Conservation (phyloP, 2,113 vertebrate genomes). For the Misgurnus anguillicaudatus region DNA sequence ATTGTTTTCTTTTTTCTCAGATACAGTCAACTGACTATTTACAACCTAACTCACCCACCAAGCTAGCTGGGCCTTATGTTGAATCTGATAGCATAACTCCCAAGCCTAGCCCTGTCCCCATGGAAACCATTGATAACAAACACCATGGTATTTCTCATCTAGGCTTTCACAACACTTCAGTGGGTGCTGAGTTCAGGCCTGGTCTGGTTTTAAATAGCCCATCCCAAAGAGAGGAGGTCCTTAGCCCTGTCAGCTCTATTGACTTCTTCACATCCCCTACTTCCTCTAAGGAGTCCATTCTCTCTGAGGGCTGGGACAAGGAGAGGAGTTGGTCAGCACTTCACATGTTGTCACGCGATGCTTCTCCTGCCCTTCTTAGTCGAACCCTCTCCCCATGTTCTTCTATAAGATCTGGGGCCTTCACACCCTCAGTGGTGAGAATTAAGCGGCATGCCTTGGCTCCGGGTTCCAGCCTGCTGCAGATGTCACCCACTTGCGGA, state of each 20-base stretch:
- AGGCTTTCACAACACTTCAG: slow-evolving; percentile 51
- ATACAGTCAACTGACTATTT: slow-evolving; percentile 47
- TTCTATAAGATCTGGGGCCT: slow-evolving; percentile 69
- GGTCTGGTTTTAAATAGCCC: slow-evolving; percentile 61
- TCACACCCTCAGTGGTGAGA: slow-evolving; percentile 78
- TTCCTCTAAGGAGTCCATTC: slow-evolving; percentile 75
- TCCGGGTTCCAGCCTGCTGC: slow-evolving; percentile 81
- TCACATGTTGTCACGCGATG: slow-evolving; percentile 47
- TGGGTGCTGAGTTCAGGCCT: slow-evolving; percentile 59
- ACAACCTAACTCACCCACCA: slow-evolving; percentile 42
- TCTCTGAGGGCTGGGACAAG: slow-evolving; percentile 66
- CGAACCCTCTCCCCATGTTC: slow-evolving; percentile 67
- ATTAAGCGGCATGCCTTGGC: slow-evolving; percentile 79
- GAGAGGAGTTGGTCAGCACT: slow-evolving; percentile 60
- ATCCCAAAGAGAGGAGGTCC: slow-evolving; percentile 52
- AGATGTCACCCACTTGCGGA: slow-evolving; percentile 72
- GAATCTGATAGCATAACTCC: slow-evolving; percentile 52
- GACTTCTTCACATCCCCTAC: slow-evolving; percentile 66
- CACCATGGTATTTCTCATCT: slow-evolving; percentile 56
- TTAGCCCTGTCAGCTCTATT: slow-evolving; percentile 59
- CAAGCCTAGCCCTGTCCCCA: slow-evolving; percentile 40
- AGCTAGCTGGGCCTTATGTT: slow-evolving; percentile 43
- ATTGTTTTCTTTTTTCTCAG: slow-evolving; percentile 55
- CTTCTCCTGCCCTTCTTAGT: slow-evolving; percentile 65
- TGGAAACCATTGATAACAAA: slow-evolving; percentile 67